Evolutionary conservation across 2,113 vertebrate genomes (phyloP).

Genomic region (Herpetotheres cachinnans): DNA sequence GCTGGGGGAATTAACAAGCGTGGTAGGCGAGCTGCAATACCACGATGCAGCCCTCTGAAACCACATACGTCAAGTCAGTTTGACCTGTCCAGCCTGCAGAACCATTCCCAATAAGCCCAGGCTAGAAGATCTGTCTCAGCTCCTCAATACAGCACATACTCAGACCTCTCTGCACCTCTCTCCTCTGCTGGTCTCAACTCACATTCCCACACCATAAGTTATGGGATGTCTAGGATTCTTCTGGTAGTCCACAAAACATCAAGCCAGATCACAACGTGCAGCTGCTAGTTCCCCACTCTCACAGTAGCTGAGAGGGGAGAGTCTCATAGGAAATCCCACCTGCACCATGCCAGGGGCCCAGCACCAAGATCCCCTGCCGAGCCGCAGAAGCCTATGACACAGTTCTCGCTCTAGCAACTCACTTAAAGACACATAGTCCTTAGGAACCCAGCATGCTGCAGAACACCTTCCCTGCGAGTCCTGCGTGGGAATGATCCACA

Average conservation of each 20-base stretch:
- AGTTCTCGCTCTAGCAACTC: neutral
- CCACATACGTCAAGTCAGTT: neutral
- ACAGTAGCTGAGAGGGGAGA: neutral
- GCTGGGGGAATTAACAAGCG: too few species aligned
- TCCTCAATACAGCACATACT: neutral
- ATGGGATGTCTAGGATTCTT: neutral
- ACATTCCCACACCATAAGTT: neutral
- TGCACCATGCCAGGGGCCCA: neutral
- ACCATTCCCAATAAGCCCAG: fast-evolving
- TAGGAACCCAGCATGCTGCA: neutral
- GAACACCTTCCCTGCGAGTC: neutral
- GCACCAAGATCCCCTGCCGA: neutral
- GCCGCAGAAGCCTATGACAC: neutral
- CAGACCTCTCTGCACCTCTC: neutral
- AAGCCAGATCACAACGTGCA: neutral
- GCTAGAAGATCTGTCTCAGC: neutral
- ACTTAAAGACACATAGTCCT: neutral
- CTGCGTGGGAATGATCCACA: neutral
- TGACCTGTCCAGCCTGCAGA: neutral
- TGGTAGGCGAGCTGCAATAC: neutral
- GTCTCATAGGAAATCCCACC: neutral
- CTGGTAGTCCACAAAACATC: neutral
- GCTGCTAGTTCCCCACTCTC: neutral
- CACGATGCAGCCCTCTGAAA: fast-evolving
- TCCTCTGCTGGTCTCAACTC: neutral